phyloP scores from a whole-genome alignment of 2,888 invertebrate species.

The Dinocampus coccinellae region DNA sequence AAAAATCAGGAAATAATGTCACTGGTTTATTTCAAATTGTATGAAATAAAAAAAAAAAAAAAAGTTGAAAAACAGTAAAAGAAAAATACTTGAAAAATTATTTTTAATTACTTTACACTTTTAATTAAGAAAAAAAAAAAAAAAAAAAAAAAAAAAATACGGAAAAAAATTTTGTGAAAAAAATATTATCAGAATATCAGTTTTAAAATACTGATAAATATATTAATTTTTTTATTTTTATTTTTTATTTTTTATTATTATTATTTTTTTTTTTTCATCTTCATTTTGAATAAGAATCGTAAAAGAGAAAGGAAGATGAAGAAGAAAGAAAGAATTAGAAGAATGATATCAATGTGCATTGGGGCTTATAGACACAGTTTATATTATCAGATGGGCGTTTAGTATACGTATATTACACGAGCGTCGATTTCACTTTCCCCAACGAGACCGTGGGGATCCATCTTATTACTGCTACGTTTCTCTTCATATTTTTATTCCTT shows the following conservation, averaged over 20 bases:
- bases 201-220: no score
- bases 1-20: background rate
- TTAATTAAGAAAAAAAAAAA: no score
- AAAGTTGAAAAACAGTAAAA: background rate
- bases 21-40: background rate
- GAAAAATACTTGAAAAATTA: background rate
- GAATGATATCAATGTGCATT: background rate
- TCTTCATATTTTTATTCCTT: slow-evolving; percentile 38
- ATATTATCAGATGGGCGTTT: slow-evolving; percentile 16
- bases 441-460: slow-evolving; percentile 52
- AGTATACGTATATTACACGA: slow-evolving; percentile 24
- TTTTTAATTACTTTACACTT: no score
- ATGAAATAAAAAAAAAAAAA: background rate
- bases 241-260: no score
- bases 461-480: slow-evolving; percentile 44
- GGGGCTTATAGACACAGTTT: background rate
- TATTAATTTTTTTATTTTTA: no score
- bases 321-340: slow-evolving; percentile 13
- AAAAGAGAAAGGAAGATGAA: slow-evolving; percentile 30
- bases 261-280: background rate
- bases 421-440: slow-evolving; percentile 64
- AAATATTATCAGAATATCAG: no score
- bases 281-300: slow-evolving; percentile 1
- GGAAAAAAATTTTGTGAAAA: background rate
- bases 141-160: background rate